phyloP scores from a whole-genome alignment of 2,797 vertebrate genomes.

The Crenichthys baileyi region DNA sequence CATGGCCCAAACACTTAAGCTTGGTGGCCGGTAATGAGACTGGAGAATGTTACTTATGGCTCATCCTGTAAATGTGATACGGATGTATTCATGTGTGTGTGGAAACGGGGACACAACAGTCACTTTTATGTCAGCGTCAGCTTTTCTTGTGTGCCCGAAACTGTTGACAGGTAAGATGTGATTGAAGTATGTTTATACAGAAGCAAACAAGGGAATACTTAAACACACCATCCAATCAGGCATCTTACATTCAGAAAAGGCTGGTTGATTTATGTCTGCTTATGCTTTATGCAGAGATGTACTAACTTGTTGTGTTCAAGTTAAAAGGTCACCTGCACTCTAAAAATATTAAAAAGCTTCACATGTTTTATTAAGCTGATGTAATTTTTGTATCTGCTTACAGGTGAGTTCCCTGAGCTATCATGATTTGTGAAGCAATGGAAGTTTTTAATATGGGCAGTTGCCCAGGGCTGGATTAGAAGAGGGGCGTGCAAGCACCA shows the following conservation, averaged over 20 bases:
- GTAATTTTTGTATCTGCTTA: constrained; percentile 8
- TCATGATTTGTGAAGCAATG: neutral
- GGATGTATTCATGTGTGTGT: constrained; percentile 8
- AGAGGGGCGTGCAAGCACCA: neutral
- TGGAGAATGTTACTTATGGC: constrained; percentile 50
- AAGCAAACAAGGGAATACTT: constrained; percentile 43
- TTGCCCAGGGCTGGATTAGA: neutral
- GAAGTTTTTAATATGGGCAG: neutral
- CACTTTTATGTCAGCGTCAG: constrained; percentile 11
- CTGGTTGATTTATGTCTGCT: constrained; percentile 54
- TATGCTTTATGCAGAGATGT: constrained; percentile 12
- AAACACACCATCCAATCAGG: constrained; percentile 54
- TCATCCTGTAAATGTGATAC: constrained; percentile 45
- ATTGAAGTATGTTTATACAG: constrained; percentile 52
- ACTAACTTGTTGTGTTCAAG: constrained; percentile 5
- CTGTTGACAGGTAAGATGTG: constrained; percentile 55
- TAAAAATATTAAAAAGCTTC: neutral
- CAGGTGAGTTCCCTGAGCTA: neutral
- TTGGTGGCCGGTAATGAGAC: constrained; percentile 48
- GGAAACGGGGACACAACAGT: constrained; percentile 19
- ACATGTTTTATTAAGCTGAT: neutral
- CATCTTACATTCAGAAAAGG: constrained; percentile 57
- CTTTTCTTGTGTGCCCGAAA: constrained; percentile 12
- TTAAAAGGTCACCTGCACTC: constrained; percentile 16
- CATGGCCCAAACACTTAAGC: constrained; percentile 35